A percentile compares a stretch with the other conserved stretches of the same genome.
phyloP scores from a whole-genome alignment of 1,140 invertebrate genomes.

The Zophobas atratus region DNA sequence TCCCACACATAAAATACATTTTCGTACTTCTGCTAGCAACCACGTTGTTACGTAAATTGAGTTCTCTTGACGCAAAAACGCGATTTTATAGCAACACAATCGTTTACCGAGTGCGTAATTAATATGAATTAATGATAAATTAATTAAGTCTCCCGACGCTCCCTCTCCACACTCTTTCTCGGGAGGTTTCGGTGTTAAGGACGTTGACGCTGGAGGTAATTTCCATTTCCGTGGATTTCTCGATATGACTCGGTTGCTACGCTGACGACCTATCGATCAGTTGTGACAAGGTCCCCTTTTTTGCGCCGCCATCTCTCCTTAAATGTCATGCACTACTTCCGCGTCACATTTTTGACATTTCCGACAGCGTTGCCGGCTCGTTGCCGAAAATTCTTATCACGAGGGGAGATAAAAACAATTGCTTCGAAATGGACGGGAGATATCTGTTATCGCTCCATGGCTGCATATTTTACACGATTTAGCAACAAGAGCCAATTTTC shows the following conservation, averaged over 20 bases:
- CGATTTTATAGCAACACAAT: no score
- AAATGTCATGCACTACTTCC: no score
- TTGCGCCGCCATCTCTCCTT: slow-evolving; percentile 9
- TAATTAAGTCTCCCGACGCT: no score
- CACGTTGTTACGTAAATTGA: no score
- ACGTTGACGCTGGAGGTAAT: slow-evolving; percentile 10
- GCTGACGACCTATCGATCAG: slow-evolving; percentile 24
- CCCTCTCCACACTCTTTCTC: not conserved
- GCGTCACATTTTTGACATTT: no score
- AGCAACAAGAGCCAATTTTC: slow-evolving; percentile 26
- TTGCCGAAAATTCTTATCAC: slow-evolving; percentile 15
- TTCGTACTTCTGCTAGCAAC: no score
- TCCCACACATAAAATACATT: no score
- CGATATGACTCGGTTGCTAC: slow-evolving; percentile 30
- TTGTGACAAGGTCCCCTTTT: slow-evolving; percentile 10
- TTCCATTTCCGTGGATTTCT: slow-evolving; percentile 14
- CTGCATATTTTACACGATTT: slow-evolving; percentile 34
- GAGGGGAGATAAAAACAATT: slow-evolving; percentile 36
- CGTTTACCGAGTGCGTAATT: no score
- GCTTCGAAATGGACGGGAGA: slow-evolving; percentile 18
- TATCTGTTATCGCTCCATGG: slow-evolving; percentile 15
- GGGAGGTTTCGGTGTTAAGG: slow-evolving; percentile 6
- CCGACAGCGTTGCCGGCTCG: not conserved
- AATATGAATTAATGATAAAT: no score
- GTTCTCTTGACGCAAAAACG: no score